Conservation (phyloP, 2,113 vertebrate species). For the Fukomys damarensis region DNA sequence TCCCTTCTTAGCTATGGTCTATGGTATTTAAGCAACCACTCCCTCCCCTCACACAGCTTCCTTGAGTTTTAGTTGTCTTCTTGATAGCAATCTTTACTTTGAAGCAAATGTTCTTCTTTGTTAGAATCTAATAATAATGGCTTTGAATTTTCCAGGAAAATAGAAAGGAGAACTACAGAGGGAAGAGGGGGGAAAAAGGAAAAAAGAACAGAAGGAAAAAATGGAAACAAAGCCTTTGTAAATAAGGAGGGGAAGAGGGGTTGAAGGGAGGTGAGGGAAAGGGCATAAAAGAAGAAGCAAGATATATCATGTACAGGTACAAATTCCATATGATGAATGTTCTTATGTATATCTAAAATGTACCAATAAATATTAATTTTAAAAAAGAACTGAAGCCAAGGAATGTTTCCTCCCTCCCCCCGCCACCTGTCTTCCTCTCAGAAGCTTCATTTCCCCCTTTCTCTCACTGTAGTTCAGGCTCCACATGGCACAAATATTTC, state of each 20-base stretch:
- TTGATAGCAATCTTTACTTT: background rate
- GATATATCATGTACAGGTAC: background rate
- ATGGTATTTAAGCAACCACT: background rate
- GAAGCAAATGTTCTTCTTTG: background rate
- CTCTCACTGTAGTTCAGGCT: background rate
- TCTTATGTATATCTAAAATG: background rate
- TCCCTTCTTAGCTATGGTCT: background rate
- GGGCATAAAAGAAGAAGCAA: background rate
- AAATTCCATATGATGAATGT: background rate
- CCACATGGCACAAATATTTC: background rate
- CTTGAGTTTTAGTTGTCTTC: background rate
- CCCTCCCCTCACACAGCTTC: background rate
- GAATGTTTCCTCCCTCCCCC: background rate
- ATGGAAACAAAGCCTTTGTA: background rate
- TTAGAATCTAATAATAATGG: background rate
- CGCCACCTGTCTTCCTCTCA: background rate
- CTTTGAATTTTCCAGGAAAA: background rate
- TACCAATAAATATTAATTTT: background rate
- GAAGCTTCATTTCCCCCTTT: background rate
- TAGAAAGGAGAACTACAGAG: background rate
- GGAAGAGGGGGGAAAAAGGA: background rate
- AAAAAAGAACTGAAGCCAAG: background rate
- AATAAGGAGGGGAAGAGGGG: background rate
- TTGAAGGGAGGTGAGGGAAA: background rate
- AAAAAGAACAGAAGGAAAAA: background rate